phyloP scores from a whole-genome alignment of 2,797 vertebrate genomes.

The Aphelocoma californica region DNA sequence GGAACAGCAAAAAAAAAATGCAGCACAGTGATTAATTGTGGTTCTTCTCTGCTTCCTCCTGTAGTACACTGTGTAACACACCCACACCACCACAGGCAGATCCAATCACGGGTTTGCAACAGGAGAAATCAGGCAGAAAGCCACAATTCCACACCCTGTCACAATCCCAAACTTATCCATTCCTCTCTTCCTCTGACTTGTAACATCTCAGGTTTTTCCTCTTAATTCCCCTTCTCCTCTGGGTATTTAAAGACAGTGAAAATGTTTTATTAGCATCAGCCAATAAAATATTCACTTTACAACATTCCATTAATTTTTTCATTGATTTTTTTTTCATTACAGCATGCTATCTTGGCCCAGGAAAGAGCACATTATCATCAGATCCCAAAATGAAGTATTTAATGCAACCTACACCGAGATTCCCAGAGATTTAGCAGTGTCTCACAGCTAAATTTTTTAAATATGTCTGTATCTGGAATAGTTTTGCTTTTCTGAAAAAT shows the following conservation, averaged over 20 bases:
- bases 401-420: not conserved
- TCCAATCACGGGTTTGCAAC: not conserved
- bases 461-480: not conserved
- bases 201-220: not conserved
- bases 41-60: not conserved
- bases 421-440: not conserved
- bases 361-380: not conserved
- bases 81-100: not conserved
- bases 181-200: not conserved
- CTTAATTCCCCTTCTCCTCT: not conserved
- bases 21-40: not conserved
- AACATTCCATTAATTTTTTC: not conserved
- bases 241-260: not conserved
- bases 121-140: not conserved
- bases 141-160: not conserved
- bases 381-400: not conserved
- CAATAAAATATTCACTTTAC: not conserved
- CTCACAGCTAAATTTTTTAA: not conserved
- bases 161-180: not conserved
- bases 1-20: not conserved
- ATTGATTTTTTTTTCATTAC: not conserved
- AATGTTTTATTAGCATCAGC: not conserved
- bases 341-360: not conserved
- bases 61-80: not conserved
- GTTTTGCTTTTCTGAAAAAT: not conserved